Evolutionary conservation across 92 coral and sea anemone species (phyloP).

Genomic region (Epizoanthus illoricatus): DNA sequence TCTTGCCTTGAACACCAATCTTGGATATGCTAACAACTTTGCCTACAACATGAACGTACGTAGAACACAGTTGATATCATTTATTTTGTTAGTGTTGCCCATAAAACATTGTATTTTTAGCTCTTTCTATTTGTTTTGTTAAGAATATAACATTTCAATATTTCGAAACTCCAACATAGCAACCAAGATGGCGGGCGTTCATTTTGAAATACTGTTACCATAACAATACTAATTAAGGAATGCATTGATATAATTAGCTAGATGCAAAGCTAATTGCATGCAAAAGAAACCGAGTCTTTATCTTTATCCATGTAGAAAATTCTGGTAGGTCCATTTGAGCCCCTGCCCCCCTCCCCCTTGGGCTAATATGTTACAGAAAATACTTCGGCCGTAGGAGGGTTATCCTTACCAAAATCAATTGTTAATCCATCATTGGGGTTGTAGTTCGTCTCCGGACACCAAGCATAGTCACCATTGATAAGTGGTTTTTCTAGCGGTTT

Average conservation of each 20-base stretch:
- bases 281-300: too few species aligned
- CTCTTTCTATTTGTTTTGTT: not conserved
- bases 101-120: not conserved
- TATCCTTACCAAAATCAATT: conserved; percentile 16
- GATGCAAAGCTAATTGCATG: too few species aligned
- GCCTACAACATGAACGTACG: not conserved
- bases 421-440: conserved; percentile 6
- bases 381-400: not conserved
- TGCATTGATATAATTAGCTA: too few species aligned
- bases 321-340: too few species aligned
- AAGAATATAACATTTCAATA: too few species aligned
- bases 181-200: too few species aligned
- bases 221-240: too few species aligned
- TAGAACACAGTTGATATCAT: too few species aligned
- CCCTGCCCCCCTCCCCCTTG: too few species aligned
- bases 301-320: too few species aligned
- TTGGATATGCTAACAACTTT: conserved; percentile 3
- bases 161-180: too few species aligned
- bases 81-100: not conserved
- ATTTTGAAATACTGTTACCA: too few species aligned
- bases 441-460: conserved; percentile 24
- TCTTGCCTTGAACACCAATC: conserved; percentile 26
- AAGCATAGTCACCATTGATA: not conserved
- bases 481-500: conserved; percentile 2
- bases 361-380: not conserved